These are phyloP conservation scores for Jaculus jaculus DNA, from an alignment of 2,113 vertebrate species.

Conservation along the genomic window DNA sequence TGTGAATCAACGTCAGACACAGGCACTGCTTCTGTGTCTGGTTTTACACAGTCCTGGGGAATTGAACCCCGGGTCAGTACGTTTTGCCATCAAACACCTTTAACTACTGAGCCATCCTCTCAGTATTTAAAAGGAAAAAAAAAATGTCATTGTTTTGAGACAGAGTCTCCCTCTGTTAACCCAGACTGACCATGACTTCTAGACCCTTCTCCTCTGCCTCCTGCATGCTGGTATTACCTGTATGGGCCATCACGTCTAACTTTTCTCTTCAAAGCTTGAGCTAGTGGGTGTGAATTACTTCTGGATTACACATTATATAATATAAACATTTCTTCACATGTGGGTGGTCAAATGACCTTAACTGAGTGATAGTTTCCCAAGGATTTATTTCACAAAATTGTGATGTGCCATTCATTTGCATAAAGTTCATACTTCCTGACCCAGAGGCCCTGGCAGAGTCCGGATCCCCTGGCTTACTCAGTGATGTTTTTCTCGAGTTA, in stretches of 20 bases:
- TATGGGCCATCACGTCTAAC: neutral
- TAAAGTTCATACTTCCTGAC: neutral
- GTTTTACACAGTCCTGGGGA: no score
- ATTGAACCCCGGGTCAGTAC: no score
- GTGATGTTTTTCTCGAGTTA: slow-evolving; percentile 2
- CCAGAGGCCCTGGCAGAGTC: neutral
- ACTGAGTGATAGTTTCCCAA: slow-evolving; percentile 2
- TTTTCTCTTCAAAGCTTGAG: slow-evolving; percentile 6
- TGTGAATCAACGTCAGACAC: no score
- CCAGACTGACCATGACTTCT: neutral
- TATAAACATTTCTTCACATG: neutral
- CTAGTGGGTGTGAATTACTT: neutral
- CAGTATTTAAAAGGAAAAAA: no score
- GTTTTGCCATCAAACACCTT: no score
- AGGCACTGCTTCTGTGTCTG: no score
- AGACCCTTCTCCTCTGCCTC: neutral
- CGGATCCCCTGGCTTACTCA: neutral
- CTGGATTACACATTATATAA: neutral
- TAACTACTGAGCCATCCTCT: no score
- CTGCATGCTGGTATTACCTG: neutral
- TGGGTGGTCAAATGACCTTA: neutral
- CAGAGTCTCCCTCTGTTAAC: neutral
- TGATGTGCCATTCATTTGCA: slow-evolving; percentile 15
- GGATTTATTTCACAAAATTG: slow-evolving; percentile 26
- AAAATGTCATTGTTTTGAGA: no score